Evolutionary conservation across 2,113 vertebrate species (phyloP).

Genomic region (human): DNA sequence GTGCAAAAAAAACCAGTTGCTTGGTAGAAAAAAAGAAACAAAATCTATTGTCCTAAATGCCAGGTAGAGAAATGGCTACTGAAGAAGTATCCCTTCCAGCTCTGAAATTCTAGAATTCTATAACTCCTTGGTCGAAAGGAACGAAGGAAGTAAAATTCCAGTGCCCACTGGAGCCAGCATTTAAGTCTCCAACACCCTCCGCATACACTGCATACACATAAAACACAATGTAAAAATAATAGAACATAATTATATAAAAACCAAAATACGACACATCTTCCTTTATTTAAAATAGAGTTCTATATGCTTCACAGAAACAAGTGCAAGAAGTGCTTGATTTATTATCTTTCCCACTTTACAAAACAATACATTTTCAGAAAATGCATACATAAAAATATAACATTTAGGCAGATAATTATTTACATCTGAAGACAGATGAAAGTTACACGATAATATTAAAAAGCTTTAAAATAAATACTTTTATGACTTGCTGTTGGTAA

Average conservation of each 20-base stretch:
- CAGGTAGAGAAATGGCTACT: not conserved
- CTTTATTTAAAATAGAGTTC: slow-evolving; percentile 79
- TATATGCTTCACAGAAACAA: slow-evolving; percentile 73
- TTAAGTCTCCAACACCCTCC: not conserved
- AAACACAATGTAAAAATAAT: slow-evolving; percentile 44
- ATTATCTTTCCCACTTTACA: slow-evolving; percentile 78
- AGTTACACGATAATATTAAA: slow-evolving; percentile 73
- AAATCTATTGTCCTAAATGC: not conserved
- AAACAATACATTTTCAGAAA: slow-evolving; percentile 78
- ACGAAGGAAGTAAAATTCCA: slow-evolving; percentile 7
- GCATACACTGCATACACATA: not conserved
- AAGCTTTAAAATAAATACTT: slow-evolving; percentile 81
- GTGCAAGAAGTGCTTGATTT: slow-evolving; percentile 75
- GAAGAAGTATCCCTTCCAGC: not conserved
- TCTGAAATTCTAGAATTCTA: not conserved
- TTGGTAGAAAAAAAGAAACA: not conserved
- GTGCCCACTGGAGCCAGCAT: not conserved
- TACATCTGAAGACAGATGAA: slow-evolving; percentile 81
- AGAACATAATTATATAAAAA: slow-evolving; percentile 43
- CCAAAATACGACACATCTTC: slow-evolving; percentile 55
- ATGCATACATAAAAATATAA: slow-evolving; percentile 84
- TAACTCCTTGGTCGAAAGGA: not conserved
- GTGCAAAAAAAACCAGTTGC: not conserved
- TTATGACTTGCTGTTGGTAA: slow-evolving; percentile 67
- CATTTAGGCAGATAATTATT: slow-evolving; percentile 79